These are phyloP conservation scores for Heliconius cydno DNA, from an alignment of 2,888 invertebrate species.

Conservation along the genomic window DNA sequence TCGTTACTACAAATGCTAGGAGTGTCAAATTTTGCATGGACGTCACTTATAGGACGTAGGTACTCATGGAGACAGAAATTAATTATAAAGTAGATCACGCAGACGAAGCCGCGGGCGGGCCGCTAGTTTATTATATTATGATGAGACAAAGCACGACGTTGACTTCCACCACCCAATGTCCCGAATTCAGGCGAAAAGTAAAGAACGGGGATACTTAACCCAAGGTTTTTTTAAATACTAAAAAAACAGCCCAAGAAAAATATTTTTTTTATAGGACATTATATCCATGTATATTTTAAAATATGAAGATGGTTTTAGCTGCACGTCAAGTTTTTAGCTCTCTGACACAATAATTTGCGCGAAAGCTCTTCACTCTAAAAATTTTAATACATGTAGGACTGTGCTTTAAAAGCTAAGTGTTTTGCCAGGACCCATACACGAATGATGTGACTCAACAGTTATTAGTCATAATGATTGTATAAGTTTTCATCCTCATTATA, in stretches of 20 bases:
- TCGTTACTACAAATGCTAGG: too few relatives aligned
- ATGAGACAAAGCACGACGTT: too few relatives aligned
- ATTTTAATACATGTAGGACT: slow-evolving; percentile 5
- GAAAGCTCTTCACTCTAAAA: slow-evolving; percentile 19
- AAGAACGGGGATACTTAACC: background rate
- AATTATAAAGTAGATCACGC: too few relatives aligned
- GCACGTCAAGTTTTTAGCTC: slow-evolving; percentile 8
- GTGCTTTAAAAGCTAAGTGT: slow-evolving; percentile 14
- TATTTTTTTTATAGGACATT: background rate
- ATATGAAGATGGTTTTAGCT: slow-evolving; percentile 2
- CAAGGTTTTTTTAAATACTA: background rate
- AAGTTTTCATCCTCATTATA: background rate
- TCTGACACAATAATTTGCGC: slow-evolving; percentile 20
- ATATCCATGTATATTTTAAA: background rate
- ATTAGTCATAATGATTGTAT: slow-evolving; percentile 9
- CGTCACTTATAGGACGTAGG: too few relatives aligned
- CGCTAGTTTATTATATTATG: too few relatives aligned
- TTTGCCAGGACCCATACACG: slow-evolving; percentile 13
- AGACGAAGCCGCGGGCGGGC: too few relatives aligned
- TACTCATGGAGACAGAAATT: too few relatives aligned
- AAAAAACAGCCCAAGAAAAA: background rate
- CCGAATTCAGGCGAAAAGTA: too few relatives aligned
- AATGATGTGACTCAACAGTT: slow-evolving; percentile 11
- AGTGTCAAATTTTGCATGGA: too few relatives aligned
- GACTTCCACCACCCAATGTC: too few relatives aligned